These are phyloP conservation scores for Sinocyclocheilus anophthalmus DNA, from an alignment of 2,113 vertebrate genomes.

Conservation along the genomic window DNA sequence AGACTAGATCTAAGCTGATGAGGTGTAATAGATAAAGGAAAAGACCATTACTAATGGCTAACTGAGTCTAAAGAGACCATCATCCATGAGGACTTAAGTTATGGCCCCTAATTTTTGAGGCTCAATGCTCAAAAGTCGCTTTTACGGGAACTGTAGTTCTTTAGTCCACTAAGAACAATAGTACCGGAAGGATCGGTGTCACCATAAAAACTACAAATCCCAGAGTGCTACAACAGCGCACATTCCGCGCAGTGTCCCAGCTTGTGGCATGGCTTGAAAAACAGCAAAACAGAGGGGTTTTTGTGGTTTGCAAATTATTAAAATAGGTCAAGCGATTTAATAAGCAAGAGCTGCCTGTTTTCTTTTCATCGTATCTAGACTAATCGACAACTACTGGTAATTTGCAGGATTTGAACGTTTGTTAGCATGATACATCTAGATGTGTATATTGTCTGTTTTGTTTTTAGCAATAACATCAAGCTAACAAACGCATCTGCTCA, in stretches of 20 bases:
- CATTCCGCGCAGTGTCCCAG: constrained; percentile 52
- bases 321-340: not conserved
- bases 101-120: constrained; percentile 67
- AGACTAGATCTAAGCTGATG: constrained; percentile 67
- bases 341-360: not conserved
- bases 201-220: constrained; percentile 68
- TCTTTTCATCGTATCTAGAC: not conserved
- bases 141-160: constrained; percentile 74
- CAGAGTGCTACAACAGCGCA: constrained; percentile 14
- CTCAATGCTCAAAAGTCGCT: constrained; percentile 41
- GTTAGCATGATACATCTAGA: constrained; percentile 4
- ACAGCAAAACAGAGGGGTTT: constrained; percentile 19
- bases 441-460: not conserved
- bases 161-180: fast-evolving
- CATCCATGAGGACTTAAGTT: constrained; percentile 64
- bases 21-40: constrained; percentile 75
- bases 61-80: constrained; percentile 76
- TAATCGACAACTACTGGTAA: not conserved
- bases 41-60: constrained; percentile 72
- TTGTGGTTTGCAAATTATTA: not conserved
- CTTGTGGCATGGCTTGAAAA: not conserved
- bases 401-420: constrained; percentile 1
- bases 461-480: constrained; percentile 21
- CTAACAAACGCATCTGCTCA: constrained; percentile 2
- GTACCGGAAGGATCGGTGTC: not conserved